A percentile compares a stretch with the other conserved stretches of the same genome.
Evolutionary conservation across 2,113 vertebrate species (phyloP).

Genomic region (Sterrhoptilus dennistouni): DNA sequence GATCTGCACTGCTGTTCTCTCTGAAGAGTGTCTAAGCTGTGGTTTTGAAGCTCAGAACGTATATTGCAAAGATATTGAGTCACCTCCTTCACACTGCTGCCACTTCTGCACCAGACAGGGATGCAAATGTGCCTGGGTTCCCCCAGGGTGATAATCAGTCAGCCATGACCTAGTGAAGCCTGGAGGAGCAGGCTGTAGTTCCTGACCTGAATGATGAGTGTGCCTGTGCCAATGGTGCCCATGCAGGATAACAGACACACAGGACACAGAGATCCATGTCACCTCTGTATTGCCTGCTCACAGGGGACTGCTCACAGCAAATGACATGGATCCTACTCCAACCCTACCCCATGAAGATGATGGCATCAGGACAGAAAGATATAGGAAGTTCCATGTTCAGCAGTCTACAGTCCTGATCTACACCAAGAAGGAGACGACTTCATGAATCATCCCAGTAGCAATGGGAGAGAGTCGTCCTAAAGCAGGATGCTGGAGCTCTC

Average conservation of each 20-base stretch:
- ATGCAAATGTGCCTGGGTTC: neutral
- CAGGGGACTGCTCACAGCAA: neutral
- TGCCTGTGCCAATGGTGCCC: neutral
- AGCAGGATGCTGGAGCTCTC: neutral
- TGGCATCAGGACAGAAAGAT: fast-evolving
- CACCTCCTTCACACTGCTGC: neutral
- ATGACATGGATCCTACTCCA: neutral
- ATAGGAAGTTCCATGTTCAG: neutral
- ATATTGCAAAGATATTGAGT: neutral
- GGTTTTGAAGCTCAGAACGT: neutral
- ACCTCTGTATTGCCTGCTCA: neutral
- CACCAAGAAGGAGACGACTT: neutral
- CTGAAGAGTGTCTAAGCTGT: neutral
- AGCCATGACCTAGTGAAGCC: neutral
- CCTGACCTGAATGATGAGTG: neutral
- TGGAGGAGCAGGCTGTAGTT: neutral
- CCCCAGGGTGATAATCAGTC: neutral
- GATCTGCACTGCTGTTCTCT: conserved; percentile 27
- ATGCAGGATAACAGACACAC: neutral
- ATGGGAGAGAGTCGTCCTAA: neutral
- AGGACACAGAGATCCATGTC: neutral
- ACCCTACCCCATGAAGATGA: neutral
- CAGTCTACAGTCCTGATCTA: neutral
- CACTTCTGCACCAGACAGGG: neutral
- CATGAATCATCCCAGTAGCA: neutral